Conservation (phyloP, 2,797 vertebrate genomes). For the Hippocampus kuda region DNA sequence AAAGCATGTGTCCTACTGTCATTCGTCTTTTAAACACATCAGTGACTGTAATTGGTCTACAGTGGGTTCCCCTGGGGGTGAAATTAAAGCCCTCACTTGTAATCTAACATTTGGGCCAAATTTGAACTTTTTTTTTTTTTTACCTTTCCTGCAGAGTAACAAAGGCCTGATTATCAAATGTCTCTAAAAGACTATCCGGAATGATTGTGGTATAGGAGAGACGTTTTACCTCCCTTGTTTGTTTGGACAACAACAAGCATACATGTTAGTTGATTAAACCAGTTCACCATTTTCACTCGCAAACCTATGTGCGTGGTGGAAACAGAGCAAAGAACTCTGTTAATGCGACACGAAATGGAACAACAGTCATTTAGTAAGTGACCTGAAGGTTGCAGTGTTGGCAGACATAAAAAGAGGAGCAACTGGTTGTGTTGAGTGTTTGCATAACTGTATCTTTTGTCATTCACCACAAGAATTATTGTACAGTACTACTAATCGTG, state of each 20-base stretch:
- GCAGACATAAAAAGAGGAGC: neutral
- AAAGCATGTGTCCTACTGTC: neutral
- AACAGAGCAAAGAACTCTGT: no score
- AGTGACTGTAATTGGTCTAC: neutral
- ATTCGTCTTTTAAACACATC: neutral
- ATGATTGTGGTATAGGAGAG: neutral
- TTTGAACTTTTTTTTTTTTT: neutral
- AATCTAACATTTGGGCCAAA: neutral
- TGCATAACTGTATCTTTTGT: neutral
- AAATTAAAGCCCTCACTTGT: neutral
- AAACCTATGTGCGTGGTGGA: no score
- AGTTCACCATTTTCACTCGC: no score
- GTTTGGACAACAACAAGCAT: neutral
- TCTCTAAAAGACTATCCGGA: neutral
- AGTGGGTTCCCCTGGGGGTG: neutral
- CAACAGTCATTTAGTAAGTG: neutral
- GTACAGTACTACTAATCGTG: no score
- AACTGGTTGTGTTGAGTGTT: neutral
- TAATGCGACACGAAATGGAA: neutral
- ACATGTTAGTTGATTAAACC: no score
- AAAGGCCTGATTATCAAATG: neutral
- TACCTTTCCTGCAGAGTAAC: neutral
- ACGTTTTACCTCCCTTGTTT: neutral
- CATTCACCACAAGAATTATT: neutral
- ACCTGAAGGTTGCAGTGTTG: neutral